Conservation (phyloP, 2,888 invertebrate species). For the Pandemis corylana region DNA sequence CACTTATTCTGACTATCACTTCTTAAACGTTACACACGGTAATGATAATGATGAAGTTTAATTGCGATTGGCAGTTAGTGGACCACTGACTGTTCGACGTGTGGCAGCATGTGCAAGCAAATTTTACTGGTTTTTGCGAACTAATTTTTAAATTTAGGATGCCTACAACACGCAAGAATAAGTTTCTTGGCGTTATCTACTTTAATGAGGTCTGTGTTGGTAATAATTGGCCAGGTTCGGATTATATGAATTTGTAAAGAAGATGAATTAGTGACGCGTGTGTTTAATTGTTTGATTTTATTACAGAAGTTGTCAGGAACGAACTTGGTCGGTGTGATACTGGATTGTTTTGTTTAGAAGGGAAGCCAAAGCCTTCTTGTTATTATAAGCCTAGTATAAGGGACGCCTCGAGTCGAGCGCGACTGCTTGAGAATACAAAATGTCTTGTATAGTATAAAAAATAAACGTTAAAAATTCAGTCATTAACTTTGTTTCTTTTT, state of each 20-base stretch:
- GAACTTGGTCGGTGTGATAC: slow-evolving; percentile 46
- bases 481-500: slow-evolving; percentile 49
- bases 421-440: slow-evolving; percentile 58
- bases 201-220: background rate
- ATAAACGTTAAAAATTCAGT: slow-evolving; percentile 64
- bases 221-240: slow-evolving; percentile 35
- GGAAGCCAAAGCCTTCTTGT: slow-evolving; percentile 82
- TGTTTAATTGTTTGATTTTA: slow-evolving; percentile 1
- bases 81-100: no score
- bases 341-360: slow-evolving; percentile 61
- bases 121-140: no score
- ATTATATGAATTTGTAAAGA: slow-evolving; percentile 12
- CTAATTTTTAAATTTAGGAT: no score
- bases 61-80: no score
- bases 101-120: no score
- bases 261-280: slow-evolving; percentile 19
- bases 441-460: slow-evolving; percentile 66
- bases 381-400: slow-evolving; percentile 65
- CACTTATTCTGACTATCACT: no score
- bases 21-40: no score
- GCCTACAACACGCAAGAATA: no score
- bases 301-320: slow-evolving; percentile 9
- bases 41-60: no score
- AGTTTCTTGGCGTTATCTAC: no score
- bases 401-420: slow-evolving; percentile 61